Conservation (phyloP, 2,113 vertebrate species). For the Rafetus swinhoei region DNA sequence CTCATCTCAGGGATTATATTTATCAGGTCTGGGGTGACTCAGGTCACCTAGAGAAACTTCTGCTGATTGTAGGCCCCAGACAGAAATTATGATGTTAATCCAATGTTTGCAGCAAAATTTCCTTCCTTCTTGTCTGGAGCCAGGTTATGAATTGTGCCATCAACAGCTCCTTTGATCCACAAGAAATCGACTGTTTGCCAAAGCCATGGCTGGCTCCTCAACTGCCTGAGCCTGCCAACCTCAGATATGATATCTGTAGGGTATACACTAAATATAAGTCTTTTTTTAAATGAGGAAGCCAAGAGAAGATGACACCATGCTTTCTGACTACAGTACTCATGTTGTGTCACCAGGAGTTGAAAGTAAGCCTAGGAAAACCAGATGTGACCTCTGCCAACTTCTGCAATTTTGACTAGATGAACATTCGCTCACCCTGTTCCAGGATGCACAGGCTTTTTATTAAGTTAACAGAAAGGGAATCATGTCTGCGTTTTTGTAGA, state of each 20-base stretch:
- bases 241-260: background rate
- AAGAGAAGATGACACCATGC: background rate
- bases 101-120: background rate
- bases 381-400: background rate
- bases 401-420: background rate
- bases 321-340: background rate
- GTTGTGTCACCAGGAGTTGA: background rate
- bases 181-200: background rate
- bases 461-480: background rate
- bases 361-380: background rate
- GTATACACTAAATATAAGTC: background rate
- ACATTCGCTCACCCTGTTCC: background rate
- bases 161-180: background rate
- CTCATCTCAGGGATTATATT: background rate
- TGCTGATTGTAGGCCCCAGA: background rate
- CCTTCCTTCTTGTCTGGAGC: background rate
- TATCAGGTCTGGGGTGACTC: background rate
- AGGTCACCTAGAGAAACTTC: background rate
- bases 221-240: background rate
- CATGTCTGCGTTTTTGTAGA: background rate
- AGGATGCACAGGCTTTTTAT: background rate
- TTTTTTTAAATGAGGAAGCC: constrained; percentile 22
- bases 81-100: background rate
- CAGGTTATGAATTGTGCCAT: background rate
- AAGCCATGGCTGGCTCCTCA: background rate